Evolutionary conservation across 92 coral and sea anemone genomes (phyloP), one percentile per base, ranked within the genome.

Genomic region (Ricordea florida): DNA sequence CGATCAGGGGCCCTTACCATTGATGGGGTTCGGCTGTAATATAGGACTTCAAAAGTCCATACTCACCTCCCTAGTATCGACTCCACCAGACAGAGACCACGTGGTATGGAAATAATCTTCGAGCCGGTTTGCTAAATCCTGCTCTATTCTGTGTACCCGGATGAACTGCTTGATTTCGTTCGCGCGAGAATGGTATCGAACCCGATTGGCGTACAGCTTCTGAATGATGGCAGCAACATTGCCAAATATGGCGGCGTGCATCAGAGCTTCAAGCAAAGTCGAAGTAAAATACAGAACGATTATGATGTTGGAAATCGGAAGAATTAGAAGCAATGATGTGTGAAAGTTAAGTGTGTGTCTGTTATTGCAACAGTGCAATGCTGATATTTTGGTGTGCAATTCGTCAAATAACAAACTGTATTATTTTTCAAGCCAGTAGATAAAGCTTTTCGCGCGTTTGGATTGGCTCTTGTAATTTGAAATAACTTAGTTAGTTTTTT

Each of bases 161-260:
- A 91, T 91, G 37, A 91, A 91, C 87, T 91, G 97, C 37, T 91
- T 91, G 79, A 91, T 91, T 42, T 91, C 97, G 67, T 91, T 91
- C 24, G 97, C 76, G 57, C 93, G 86, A 24, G 97, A 91, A 58
- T 91, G 97, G 67, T 91, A 91, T 7, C 97, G 87, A 38, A 91
- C 97, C 58, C 92, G 87, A 28, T 87, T 91, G 35, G 97, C 93
- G 58, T 91, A 91, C 4, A 91, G 68, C 85, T 91, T 91, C 85
- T 91, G 97, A 57, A 91, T 91, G 30, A 91, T 91, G 34, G 97
- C 97, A 29, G 97, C 97, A 1, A 91, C 97, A 68, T 91, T 91
- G n/a, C 97, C 97, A 83, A 91, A 91, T 72, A 91, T 91, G 46
- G 97, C 97, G 14, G 97, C 97, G 47, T 91, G 97, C 97, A 91